Percentiles rank a stretch among this genome's conserved stretches.
phyloP scores from a whole-genome alignment of 1,140 invertebrate genomes.

The Artemia franciscana region DNA sequence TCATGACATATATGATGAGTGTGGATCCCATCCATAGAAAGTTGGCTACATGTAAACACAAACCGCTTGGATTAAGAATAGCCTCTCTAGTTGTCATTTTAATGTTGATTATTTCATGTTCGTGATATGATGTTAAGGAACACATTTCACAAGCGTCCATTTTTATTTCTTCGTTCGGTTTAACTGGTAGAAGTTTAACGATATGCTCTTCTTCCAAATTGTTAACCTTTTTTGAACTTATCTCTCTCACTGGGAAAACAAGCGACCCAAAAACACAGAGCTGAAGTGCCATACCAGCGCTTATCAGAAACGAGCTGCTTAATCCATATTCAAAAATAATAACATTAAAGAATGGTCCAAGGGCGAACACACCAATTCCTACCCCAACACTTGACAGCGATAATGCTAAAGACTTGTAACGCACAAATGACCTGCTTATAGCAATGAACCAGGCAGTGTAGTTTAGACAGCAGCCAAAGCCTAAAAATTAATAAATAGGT shows the following conservation, averaged over 20 bases:
- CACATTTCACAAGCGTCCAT: not conserved
- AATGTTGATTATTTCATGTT: not conserved
- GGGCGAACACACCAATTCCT: constrained; percentile 19
- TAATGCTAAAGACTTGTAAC: constrained; percentile 25
- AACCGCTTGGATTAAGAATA: constrained; percentile 8
- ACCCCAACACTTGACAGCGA: constrained; percentile 29
- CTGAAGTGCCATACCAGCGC: constrained; percentile 23
- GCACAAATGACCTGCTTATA: constrained; percentile 28
- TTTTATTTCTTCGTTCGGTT: constrained; percentile 4
- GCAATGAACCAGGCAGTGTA: constrained; percentile 28
- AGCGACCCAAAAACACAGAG: constrained; percentile 13
- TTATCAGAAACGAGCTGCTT: constrained; percentile 24
- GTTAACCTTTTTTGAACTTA: not conserved
- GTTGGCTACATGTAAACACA: constrained; percentile 12
- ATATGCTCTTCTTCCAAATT: not conserved
- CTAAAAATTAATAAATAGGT: constrained; percentile 18
- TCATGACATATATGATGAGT: constrained; percentile 13
- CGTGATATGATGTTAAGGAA: constrained; percentile 1
- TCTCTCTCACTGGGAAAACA: constrained; percentile 11
- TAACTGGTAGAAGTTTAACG: not conserved
- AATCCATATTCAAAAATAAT: constrained; percentile 24
- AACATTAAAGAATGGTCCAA: constrained; percentile 16
- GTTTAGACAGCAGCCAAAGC: constrained; percentile 27
- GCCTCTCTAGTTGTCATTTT: not conserved
- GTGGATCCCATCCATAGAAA: constrained; percentile 13